A percentile compares a stretch with the other conserved stretches of the same genome.
Conservation (phyloP, 2,113 vertebrate species). For the Scomber colias region DNA sequence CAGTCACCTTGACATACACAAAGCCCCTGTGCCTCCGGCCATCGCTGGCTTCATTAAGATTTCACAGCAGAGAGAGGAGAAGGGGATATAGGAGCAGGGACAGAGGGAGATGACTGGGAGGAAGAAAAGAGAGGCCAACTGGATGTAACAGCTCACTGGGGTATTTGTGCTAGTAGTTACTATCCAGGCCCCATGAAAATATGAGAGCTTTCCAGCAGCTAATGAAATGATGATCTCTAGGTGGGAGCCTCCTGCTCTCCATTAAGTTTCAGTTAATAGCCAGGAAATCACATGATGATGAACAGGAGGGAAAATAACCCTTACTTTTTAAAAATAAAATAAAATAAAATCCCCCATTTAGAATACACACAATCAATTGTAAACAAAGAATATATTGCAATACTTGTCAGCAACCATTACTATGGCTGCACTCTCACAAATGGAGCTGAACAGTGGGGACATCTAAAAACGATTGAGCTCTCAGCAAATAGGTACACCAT, state of each 20-base stretch:
- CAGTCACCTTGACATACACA: slow-evolving; percentile 85
- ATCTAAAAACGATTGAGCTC: slow-evolving; percentile 60
- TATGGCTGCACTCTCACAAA: slow-evolving; percentile 11
- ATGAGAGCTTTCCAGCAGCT: slow-evolving; percentile 67
- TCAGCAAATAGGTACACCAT: slow-evolving; percentile 70
- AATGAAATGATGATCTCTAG: slow-evolving; percentile 79
- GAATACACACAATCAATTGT: slow-evolving; percentile 9
- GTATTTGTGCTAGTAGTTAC: slow-evolving; percentile 81
- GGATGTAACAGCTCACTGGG: slow-evolving; percentile 73
- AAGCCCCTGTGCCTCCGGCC: slow-evolving; percentile 71
- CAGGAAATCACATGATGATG: slow-evolving; percentile 51
- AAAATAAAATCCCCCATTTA: slow-evolving; percentile 3
- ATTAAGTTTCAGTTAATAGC: slow-evolving; percentile 78
- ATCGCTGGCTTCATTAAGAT: slow-evolving; percentile 79
- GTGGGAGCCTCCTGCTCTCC: slow-evolving; percentile 70
- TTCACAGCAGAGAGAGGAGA: slow-evolving; percentile 64
- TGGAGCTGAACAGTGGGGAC: slow-evolving; percentile 32
- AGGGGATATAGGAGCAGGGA: slow-evolving; percentile 53
- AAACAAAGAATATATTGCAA: not conserved
- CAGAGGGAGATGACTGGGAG: slow-evolving; percentile 56
- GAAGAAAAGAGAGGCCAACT: slow-evolving; percentile 62
- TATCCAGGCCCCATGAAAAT: slow-evolving; percentile 78
- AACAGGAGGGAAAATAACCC: not conserved
- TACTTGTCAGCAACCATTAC: slow-evolving; percentile 33
- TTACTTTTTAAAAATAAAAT: not conserved